phyloP scores from a whole-genome alignment of 1,140 invertebrate species.

The Araneus ventricosus region DNA sequence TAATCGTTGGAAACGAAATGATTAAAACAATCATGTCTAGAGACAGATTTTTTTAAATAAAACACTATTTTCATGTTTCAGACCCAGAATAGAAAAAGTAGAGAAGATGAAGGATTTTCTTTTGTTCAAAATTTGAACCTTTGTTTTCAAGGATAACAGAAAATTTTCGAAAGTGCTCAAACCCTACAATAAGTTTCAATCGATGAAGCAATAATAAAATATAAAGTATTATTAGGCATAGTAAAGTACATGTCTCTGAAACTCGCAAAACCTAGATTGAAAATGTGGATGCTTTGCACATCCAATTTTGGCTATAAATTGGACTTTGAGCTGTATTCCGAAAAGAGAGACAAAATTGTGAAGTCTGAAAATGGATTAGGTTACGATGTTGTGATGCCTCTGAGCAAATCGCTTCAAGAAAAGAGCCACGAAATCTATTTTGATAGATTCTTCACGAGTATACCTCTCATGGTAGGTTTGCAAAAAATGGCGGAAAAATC shows the following conservation, averaged over 20 bases:
- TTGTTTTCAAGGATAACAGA: background rate
- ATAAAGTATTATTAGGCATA: background rate
- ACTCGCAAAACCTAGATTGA: background rate
- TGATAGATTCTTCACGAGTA: too few species aligned
- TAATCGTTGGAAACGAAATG: background rate
- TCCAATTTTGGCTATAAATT: background rate
- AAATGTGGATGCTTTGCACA: slow-evolving; percentile 39
- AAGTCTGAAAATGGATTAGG: too few species aligned
- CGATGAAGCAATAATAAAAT: slow-evolving; percentile 40
- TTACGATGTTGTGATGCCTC: too few species aligned
- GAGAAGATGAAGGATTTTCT: background rate
- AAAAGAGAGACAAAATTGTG: background rate
- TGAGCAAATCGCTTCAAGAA: too few species aligned
- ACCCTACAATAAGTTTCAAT: background rate
- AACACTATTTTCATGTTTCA: slow-evolving; percentile 18
- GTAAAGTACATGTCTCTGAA: slow-evolving; percentile 21
- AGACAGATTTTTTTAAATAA: background rate
- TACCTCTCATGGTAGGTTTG: too few species aligned
- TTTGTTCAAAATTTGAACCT: slow-evolving; percentile 9
- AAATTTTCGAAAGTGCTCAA: background rate
- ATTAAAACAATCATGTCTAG: background rate
- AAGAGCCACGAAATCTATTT: too few species aligned
- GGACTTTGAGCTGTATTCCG: slow-evolving; percentile 20
- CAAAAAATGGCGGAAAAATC: too few species aligned
- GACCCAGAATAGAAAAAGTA: background rate